Conservation (phyloP, 2,797 vertebrate species). For the Decapterus maruadsi region DNA sequence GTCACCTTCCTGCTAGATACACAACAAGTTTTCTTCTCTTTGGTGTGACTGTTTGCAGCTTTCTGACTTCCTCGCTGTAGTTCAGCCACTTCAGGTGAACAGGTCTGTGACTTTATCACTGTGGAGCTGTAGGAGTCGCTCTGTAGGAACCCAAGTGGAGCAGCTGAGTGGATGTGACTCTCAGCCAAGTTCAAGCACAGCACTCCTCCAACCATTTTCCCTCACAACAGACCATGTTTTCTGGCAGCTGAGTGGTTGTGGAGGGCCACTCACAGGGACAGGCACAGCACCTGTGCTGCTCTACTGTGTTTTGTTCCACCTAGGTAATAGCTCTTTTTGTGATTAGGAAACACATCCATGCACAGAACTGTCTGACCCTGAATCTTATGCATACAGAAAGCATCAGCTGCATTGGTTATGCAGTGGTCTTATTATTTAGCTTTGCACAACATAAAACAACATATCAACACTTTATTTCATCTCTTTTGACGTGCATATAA, state of each 20-base stretch:
- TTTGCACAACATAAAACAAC: not conserved
- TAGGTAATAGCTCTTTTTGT: conserved; percentile 33
- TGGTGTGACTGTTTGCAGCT: not conserved
- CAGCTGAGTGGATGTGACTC: conserved; percentile 61
- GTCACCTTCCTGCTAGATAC: not conserved
- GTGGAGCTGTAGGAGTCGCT: conserved; percentile 37
- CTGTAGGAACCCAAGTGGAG: conserved; percentile 50
- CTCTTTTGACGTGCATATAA: not conserved
- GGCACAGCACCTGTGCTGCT: conserved; percentile 48
- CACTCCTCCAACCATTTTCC: conserved; percentile 60
- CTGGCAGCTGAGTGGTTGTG: conserved; percentile 54
- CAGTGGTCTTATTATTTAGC: conserved; percentile 11
- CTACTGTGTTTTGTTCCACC: conserved; percentile 44
- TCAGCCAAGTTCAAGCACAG: conserved; percentile 60
- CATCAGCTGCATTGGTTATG: conserved; percentile 4
- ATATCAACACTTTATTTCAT: not conserved
- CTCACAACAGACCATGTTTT: conserved; percentile 49
- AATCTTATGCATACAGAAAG: not conserved
- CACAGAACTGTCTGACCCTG: conserved; percentile 20
- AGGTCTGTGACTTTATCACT: conserved; percentile 51
- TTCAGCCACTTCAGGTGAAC: conserved; percentile 42
- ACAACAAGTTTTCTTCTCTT: not conserved
- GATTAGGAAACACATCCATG: conserved; percentile 19
- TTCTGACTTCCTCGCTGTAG: conserved; percentile 3
- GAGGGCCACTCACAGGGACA: conserved; percentile 65